A percentile compares a stretch with the other conserved stretches of the same genome.
phyloP scores from a whole-genome alignment of 2,797 vertebrate genomes.

The Fratercula arctica region DNA sequence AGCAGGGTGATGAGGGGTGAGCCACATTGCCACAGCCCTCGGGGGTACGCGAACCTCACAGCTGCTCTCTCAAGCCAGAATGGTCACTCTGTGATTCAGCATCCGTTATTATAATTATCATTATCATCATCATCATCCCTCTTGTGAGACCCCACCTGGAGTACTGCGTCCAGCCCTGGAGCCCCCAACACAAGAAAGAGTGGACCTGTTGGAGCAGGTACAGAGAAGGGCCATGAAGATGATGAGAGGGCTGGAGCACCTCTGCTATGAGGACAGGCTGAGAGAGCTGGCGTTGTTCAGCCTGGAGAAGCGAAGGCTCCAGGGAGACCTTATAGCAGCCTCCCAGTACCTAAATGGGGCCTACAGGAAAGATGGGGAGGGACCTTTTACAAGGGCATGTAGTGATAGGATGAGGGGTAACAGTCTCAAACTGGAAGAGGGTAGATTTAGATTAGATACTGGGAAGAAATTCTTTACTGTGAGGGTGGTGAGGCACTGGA shows the following conservation, averaged over 20 bases:
- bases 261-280: background rate
- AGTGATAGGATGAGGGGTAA: background rate
- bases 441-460: background rate
- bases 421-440: background rate
- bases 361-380: background rate
- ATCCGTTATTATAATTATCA: background rate
- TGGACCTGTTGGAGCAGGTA: background rate
- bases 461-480: background rate
- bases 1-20: background rate
- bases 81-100: background rate
- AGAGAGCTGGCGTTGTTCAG: background rate
- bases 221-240: background rate
- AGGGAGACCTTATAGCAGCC: background rate
- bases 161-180: background rate
- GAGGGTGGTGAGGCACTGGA: background rate
- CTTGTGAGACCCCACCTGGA: background rate
- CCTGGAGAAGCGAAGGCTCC: background rate
- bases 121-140: background rate
- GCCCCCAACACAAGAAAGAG: background rate
- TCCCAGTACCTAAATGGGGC: background rate
- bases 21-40: accelerated
- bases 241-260: background rate
- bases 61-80: background rate
- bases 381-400: background rate
- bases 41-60: accelerated